These are phyloP conservation scores for Atta cephalotes DNA, from an alignment of 1,140 invertebrate genomes.

Conservation along the genomic window DNA sequence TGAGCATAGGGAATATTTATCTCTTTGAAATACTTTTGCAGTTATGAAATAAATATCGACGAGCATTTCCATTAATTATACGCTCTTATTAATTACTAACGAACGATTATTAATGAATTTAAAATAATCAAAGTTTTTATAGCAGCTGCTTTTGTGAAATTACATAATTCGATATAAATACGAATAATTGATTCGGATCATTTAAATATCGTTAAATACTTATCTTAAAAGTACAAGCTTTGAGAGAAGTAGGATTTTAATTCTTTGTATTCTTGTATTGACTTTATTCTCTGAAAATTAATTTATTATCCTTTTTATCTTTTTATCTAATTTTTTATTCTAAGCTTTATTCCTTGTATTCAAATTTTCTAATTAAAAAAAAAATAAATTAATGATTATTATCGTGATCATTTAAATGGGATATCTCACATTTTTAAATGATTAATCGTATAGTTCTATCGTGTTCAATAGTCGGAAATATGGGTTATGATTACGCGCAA, in stretches of 20 bases:
- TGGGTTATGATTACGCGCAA: conserved; percentile 6
- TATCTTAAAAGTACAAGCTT: not conserved
- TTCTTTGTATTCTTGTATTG: not conserved
- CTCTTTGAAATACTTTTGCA: not conserved
- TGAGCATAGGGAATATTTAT: not conserved
- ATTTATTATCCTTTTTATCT: not conserved
- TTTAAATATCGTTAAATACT: not conserved
- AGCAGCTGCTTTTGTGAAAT: not conserved
- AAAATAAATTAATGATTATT: not conserved
- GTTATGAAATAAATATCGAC: conserved; percentile 1
- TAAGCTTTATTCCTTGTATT: not conserved
- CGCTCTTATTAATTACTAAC: conserved; percentile 26
- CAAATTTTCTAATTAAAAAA: not conserved
- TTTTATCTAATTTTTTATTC: not conserved
- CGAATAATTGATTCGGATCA: not conserved
- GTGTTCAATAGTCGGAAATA: conserved; percentile 12
- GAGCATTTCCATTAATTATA: conserved; percentile 3
- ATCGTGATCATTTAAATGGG: not conserved
- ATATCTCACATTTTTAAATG: not conserved
- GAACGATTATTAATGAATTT: conserved; percentile 12
- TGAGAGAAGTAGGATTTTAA: not conserved
- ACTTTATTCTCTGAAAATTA: not conserved
- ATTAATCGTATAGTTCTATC: not conserved
- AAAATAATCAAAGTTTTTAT: conserved; percentile 32
- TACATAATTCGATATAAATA: conserved; percentile 4